These are phyloP conservation scores for Fragum fragum DNA, from an alignment of 2,888 invertebrate species.

Conservation along the genomic window DNA sequence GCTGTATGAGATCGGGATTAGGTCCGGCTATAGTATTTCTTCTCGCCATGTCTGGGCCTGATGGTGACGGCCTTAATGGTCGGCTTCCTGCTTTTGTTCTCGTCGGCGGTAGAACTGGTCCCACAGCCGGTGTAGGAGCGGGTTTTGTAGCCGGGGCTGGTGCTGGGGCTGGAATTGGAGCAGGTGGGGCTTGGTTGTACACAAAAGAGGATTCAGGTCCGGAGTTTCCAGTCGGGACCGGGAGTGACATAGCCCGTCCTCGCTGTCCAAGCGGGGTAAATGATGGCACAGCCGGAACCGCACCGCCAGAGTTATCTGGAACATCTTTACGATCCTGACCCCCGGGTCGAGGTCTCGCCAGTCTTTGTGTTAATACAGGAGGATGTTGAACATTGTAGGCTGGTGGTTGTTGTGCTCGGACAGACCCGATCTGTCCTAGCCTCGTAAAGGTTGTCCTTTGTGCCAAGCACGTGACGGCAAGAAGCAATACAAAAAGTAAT, in stretches of 20 bases:
- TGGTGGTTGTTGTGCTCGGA: background rate
- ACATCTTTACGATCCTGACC: constrained; percentile 5
- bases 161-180: constrained; percentile 1
- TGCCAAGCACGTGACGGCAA: background rate
- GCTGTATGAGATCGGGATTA: background rate
- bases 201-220: background rate
- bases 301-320: background rate
- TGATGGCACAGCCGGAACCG: background rate
- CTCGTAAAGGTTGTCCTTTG: constrained; percentile 1
- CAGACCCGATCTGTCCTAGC: background rate
- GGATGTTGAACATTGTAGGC: background rate
- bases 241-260: background rate
- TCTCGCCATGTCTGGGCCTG: background rate
- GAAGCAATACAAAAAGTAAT: background rate
- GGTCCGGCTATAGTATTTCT: background rate
- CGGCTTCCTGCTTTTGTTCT: background rate
- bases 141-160: background rate
- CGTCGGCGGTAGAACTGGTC: background rate
- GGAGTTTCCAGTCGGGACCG: background rate
- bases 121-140: background rate
- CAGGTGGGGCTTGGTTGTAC: background rate
- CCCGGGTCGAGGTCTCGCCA: background rate
- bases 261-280: constrained; percentile 17
- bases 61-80: background rate
- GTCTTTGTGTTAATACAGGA: background rate